A percentile compares a stretch with the other conserved stretches of the same genome.
These are phyloP conservation scores for Melierax canorus DNA, from an alignment of 2,113 vertebrate genomes.

Conservation along the genomic window DNA sequence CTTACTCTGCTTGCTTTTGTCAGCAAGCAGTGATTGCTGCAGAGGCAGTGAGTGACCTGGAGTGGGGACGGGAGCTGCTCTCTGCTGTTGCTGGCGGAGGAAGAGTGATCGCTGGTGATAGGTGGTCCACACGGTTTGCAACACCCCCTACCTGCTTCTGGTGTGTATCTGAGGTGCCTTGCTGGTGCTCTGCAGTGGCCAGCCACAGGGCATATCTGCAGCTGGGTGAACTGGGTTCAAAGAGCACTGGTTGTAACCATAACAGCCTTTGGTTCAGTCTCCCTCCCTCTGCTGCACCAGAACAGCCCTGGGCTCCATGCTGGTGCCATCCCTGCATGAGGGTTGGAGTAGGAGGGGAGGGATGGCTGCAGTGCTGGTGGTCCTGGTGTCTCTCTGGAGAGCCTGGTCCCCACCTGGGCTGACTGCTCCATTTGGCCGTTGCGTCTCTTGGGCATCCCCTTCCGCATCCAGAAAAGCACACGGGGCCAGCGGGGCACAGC, in stretches of 20 bases:
- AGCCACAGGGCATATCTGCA: rapidly evolving
- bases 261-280: background rate
- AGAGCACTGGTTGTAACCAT: background rate
- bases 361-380: background rate
- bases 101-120: background rate
- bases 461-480: rapidly evolving
- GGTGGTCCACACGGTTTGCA: background rate
- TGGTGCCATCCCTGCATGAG: rapidly evolving
- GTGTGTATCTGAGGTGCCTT: background rate
- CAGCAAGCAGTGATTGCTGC: rapidly evolving
- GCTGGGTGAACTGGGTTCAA: background rate
- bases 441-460: background rate
- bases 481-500: background rate
- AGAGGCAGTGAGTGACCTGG: background rate
- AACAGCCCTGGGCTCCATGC: background rate
- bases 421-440: background rate
- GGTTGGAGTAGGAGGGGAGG: background rate
- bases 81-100: rapidly evolving
- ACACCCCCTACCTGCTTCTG: background rate
- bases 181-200: background rate
- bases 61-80: background rate
- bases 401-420: background rate
- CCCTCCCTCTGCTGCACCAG: background rate
- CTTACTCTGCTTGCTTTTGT: background rate
- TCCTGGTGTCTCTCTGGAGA: background rate